These are phyloP conservation scores for Hemiprocne comata DNA, from an alignment of 2,113 vertebrate species.

Conservation along the genomic window DNA sequence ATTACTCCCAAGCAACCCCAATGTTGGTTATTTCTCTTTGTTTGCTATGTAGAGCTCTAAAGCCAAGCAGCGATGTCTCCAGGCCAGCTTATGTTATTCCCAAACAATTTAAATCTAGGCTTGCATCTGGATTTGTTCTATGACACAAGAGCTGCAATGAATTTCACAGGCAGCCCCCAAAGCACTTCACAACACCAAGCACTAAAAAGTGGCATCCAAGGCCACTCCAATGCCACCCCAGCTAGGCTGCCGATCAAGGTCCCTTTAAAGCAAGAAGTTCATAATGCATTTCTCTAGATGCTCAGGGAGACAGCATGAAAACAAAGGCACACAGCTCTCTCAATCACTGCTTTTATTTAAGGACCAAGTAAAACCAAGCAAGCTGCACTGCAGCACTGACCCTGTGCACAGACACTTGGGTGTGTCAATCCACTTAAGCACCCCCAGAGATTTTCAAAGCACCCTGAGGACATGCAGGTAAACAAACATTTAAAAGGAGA, in stretches of 20 bases:
- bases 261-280: not conserved
- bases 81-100: not conserved
- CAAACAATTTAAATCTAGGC: not conserved
- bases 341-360: slow-evolving; percentile 16
- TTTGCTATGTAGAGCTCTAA: not conserved
- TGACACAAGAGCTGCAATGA: not conserved
- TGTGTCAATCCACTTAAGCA: not conserved
- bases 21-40: not conserved
- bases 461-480: not conserved
- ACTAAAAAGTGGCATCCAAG: not conserved
- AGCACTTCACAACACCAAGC: not conserved
- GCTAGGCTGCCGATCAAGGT: not conserved
- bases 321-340: not conserved
- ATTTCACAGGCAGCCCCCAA: not conserved
- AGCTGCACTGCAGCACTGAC: not conserved
- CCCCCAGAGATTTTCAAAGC: not conserved
- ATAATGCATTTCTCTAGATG: not conserved
- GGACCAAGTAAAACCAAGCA: not conserved
- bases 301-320: not conserved
- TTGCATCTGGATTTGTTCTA: not conserved
- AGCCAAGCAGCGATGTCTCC: not conserved
- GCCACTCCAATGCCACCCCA: not conserved
- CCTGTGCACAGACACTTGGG: not conserved
- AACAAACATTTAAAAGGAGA: not conserved
- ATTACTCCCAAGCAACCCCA: not conserved